Base-by-base conservation (phyloP, 2,113 vertebrate species). In the Erpornis zantholeuca region DNA sequence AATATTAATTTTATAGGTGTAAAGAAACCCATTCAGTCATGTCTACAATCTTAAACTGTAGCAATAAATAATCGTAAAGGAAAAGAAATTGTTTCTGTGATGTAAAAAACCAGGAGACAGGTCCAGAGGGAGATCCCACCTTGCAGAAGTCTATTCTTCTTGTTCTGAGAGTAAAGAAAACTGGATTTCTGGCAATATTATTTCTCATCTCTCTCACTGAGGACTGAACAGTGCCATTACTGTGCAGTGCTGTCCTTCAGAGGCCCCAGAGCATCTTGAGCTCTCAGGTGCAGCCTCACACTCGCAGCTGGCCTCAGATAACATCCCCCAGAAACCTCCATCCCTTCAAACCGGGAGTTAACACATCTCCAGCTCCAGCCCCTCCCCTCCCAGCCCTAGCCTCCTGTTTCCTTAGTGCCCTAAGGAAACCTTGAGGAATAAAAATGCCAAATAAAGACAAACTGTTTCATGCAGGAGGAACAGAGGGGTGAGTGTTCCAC, bases 1-100 rank as follows among this genome's bases (percentile, higher is more conserved):
- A 5, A 35, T 86, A 92, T 82, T 90, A 96, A 93, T 93, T 93
- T 90, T 84, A 88, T 63, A 71, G 76, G n/a, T 86, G 57, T 71
- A 92, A 93, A 83, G 76, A 75, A 95, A 82, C n/a, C 29, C 45
- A 60, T 83, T 92, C 76, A 68, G 56, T 83, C 69, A 64, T 56
- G 49, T 75, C 86, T 63, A 35, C 40, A 36, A 3, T 71, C 71
- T 57, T 86, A 88, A 86, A 77, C 71, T 60, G 28, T 40, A 75
- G 69, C 69, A 78, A 88, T 95, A 90, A 96, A 88, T 92, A 94
- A 75, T 65, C 1, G 0, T 93, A 94, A 96, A 86, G 65, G 61
- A 75, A 82, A 83, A 83, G 22, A 85, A 88, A 73, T 77, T 63
- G 50, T 61, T 88, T 60, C 56, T 88, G 2, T 31, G 65, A 71